Base-by-base conservation (phyloP, 2,797 vertebrate genomes). In the Semaprochilodus insignis region DNA sequence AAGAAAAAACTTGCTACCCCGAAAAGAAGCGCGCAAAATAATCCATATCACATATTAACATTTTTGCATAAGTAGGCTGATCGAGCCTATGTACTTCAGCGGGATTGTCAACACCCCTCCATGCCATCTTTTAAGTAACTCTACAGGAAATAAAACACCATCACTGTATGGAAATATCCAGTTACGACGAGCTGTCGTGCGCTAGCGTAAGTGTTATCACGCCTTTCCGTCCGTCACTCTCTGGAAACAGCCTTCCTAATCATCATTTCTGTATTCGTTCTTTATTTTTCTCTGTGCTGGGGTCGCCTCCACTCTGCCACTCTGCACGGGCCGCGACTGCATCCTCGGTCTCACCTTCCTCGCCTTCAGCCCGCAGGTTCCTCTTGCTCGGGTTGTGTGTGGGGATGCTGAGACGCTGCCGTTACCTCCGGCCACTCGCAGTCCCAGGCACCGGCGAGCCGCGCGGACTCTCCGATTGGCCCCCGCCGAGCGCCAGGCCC, bases 311-410 rank as follows among this genome's bases (percentile, higher is more conserved):
- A 36, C 69, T 44, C 25, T 48, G 44, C 44, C 60, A 34, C 40
- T 73, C 57, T 27, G 62, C 66, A 71, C 84, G 88, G 89, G 89
- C 89, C 88, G 81, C 85, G 83, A 55, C 77, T 77, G 77, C 79
- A 88, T 88, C 88, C 88, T 74, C 88, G 89, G 87, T 84, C 88
- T 90, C 87, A 90, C 89, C 89, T 90, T 86, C 85, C 83, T 88
- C 83, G 84, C 83, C 86, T 87, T 88, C 76, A 86, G 85, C 85
- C 87, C 83, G 86, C 89, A 87, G 89, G 89, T 89, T 88, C 84
- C 88, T 82, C 89, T 87, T 83, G 79, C 87, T 89, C 83, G 87
- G 89, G 87, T 81, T 85, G 88, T 82, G 83, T 81, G 89, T 81
- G 79, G 83, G 81, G 88, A 88, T 85, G 84, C 88, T 87, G 87